A percentile compares a stretch with the other conserved stretches of the same genome.
phyloP scores from a whole-genome alignment of 2,888 invertebrate genomes.

The Monopis laevigella region DNA sequence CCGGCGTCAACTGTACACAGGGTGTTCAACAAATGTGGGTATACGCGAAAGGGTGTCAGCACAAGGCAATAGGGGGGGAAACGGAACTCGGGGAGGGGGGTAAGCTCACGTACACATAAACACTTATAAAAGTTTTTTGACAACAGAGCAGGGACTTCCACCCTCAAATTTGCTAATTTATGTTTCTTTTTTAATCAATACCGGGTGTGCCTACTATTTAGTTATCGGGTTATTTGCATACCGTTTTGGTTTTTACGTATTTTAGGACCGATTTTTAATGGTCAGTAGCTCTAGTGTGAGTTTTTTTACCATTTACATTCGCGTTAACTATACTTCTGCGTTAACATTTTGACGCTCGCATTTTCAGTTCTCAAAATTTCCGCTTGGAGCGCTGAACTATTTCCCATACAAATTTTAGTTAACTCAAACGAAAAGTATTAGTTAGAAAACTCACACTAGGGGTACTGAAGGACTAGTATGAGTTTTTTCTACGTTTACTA shows the following conservation, averaged over 20 bases:
- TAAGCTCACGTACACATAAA: slow-evolving; percentile 57
- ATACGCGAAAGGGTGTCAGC: slow-evolving; percentile 65
- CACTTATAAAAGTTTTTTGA: slow-evolving; percentile 69
- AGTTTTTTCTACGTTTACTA: too few relatives aligned
- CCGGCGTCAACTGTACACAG: slow-evolving; percentile 33
- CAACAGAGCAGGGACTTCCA: slow-evolving; percentile 44
- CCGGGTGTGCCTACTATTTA: slow-evolving; percentile 21
- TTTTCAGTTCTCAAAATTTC: too few relatives aligned
- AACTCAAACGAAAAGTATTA: too few relatives aligned
- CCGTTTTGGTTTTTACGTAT: background rate
- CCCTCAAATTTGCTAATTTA: slow-evolving; percentile 65
- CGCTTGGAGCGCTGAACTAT: too few relatives aligned
- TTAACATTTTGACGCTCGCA: too few relatives aligned
- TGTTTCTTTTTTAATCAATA: slow-evolving; percentile 69
- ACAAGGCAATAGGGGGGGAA: slow-evolving; percentile 23
- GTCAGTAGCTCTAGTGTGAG: too few relatives aligned
- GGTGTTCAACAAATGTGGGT: slow-evolving; percentile 60
- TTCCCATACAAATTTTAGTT: too few relatives aligned
- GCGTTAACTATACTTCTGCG: too few relatives aligned
- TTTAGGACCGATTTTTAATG: background rate
- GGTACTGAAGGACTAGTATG: too few relatives aligned
- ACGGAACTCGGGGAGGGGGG: slow-evolving; percentile 24
- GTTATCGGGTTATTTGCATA: slow-evolving; percentile 5
- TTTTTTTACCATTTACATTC: too few relatives aligned
- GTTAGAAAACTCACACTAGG: too few relatives aligned